phyloP scores from a whole-genome alignment of 2,888 invertebrate genomes.

The Noctuana brunneofusca region DNA sequence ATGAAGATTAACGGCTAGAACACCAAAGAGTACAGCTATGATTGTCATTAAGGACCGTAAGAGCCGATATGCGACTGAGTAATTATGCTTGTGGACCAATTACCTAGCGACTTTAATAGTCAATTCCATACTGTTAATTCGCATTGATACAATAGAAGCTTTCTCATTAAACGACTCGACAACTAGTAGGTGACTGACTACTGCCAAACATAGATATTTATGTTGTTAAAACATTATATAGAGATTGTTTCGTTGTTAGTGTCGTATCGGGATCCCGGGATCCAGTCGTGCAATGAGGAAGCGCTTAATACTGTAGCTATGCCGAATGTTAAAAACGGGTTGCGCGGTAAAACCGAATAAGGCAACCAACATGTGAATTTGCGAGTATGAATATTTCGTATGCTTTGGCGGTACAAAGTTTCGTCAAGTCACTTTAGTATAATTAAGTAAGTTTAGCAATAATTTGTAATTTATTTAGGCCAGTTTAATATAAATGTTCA shows the following conservation, averaged over 20 bases:
- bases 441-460: slow-evolving; percentile 51
- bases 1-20: slow-evolving; percentile 73
- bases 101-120: slow-evolving; percentile 35
- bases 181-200: too few relatives aligned
- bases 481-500: slow-evolving; percentile 72
- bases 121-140: background rate
- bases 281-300: too few relatives aligned
- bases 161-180: too few relatives aligned
- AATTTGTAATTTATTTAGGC: slow-evolving; percentile 71
- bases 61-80: slow-evolving; percentile 47
- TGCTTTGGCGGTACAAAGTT: slow-evolving; percentile 43
- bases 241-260: too few relatives aligned
- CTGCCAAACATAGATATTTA: too few relatives aligned
- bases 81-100: slow-evolving; percentile 47
- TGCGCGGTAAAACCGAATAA: slow-evolving; percentile 57
- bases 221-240: too few relatives aligned
- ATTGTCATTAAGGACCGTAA: slow-evolving; percentile 48
- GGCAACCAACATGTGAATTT: slow-evolving; percentile 34
- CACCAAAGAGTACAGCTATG: slow-evolving; percentile 73
- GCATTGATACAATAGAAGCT: background rate
- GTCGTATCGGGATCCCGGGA: too few relatives aligned
- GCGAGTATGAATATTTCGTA: slow-evolving; percentile 19
- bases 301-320: too few relatives aligned
- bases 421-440: slow-evolving; percentile 52
- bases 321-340: slow-evolving; percentile 11